Conservation (phyloP, 2,797 vertebrate species). For the Columba guinea region DNA sequence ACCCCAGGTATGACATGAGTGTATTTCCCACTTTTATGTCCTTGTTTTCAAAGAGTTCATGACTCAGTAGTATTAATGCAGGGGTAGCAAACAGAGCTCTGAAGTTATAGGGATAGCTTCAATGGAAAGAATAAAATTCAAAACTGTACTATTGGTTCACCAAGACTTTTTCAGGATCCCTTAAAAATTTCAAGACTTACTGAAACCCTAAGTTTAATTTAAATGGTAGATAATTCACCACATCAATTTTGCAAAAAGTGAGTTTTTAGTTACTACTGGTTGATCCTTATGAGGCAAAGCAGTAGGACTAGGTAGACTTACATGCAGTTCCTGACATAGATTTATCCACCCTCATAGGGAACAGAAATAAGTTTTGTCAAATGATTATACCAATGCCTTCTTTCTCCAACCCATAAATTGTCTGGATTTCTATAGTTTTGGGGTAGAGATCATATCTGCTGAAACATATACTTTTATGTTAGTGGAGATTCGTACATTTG, state of each 20-base stretch:
- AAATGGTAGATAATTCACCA: not conserved
- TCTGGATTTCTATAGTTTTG: not conserved
- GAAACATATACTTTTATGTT: not conserved
- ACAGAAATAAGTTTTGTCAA: not conserved
- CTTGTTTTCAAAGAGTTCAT: not conserved
- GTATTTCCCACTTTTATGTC: constrained; percentile 45
- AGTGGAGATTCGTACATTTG: not conserved
- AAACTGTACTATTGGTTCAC: not conserved
- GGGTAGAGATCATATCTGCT: not conserved
- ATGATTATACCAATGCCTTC: not conserved
- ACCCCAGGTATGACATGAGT: constrained; percentile 52
- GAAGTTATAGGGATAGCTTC: not conserved
- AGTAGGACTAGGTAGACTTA: not conserved
- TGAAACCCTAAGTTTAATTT: not conserved
- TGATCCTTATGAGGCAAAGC: not conserved
- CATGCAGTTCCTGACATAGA: not conserved
- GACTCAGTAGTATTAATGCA: not conserved
- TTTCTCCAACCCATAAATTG: not conserved
- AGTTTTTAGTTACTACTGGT: not conserved
- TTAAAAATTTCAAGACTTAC: not conserved
- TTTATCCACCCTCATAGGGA: not conserved
- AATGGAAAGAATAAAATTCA: not conserved
- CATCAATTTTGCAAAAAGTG: not conserved
- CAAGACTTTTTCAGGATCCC: not conserved
- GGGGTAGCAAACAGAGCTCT: not conserved